Evolutionary conservation across 2,888 invertebrate genomes (phyloP).

Genomic region (Drosophila anomalata): DNA sequence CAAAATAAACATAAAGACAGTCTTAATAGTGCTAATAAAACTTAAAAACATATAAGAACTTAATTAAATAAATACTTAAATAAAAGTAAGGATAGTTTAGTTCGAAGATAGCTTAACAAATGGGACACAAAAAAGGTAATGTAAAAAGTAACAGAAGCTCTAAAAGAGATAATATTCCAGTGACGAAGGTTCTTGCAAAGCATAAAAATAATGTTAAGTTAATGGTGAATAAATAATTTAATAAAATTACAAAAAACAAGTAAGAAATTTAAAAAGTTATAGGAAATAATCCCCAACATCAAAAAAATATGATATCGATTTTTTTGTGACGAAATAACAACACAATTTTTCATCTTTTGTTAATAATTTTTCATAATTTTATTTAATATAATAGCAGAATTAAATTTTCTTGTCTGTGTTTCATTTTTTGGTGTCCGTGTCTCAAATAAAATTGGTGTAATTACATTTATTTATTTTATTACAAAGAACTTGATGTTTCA

Average conservation of each 20-base stretch:
- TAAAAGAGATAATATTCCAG: background rate
- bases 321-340: background rate
- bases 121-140: too few relatives aligned
- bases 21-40: constrained; percentile 2
- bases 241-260: too few relatives aligned
- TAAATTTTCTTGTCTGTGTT: constrained; percentile 39
- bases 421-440: constrained; percentile 16
- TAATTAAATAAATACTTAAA: background rate
- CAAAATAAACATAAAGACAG: background rate
- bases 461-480: constrained; percentile 49
- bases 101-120: background rate
- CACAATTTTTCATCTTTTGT: background rate
- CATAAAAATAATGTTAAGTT: too few relatives aligned
- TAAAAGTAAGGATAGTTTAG: background rate
- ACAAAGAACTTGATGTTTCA: constrained; percentile 45
- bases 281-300: background rate
- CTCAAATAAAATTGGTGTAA: constrained; percentile 55
- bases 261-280: background rate
- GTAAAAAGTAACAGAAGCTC: background rate
- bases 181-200: too few relatives aligned
- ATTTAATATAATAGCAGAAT: constrained; percentile 71
- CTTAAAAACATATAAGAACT: background rate
- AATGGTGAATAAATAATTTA: too few relatives aligned
- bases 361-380: constrained; percentile 65
- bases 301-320: background rate